A percentile compares a stretch with the other conserved stretches of the same genome.
These are phyloP conservation scores for Callimico goeldii DNA, from an alignment of 2,797 vertebrate species.

Conservation along the genomic window DNA sequence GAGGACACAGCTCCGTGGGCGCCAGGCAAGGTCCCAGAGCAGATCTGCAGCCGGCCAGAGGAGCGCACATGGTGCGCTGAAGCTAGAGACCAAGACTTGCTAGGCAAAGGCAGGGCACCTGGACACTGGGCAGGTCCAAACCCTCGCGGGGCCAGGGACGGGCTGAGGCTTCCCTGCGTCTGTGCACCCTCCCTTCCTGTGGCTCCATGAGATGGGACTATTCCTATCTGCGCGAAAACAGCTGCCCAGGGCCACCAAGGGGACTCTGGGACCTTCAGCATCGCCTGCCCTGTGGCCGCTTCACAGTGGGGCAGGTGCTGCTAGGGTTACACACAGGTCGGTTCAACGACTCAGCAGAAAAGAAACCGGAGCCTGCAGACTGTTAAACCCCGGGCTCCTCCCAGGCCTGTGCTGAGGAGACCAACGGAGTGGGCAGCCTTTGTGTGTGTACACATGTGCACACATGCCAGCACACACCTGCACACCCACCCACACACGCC, in stretches of 20 bases:
- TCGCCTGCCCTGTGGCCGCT: fast-evolving
- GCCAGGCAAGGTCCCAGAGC: no score
- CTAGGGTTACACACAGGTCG: fast-evolving
- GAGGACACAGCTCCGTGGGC: fast-evolving
- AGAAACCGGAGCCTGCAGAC: fast-evolving
- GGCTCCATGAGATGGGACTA: background rate
- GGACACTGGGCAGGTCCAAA: background rate
- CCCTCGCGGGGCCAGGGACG: fast-evolving
- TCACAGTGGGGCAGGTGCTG: fast-evolving
- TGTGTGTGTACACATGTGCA: fast-evolving
- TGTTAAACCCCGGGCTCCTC: fast-evolving
- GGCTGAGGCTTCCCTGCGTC: background rate
- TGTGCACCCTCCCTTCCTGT: fast-evolving
- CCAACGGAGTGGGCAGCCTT: fast-evolving
- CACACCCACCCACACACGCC: no score
- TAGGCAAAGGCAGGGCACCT: background rate
- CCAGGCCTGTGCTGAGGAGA: background rate
- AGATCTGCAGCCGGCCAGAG: fast-evolving
- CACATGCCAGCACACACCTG: background rate
- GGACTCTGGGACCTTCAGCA: no score
- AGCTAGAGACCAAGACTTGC: background rate
- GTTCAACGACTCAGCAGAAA: fast-evolving
- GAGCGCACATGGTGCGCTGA: fast-evolving
- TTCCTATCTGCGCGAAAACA: no score
- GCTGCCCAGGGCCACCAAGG: background rate